These are phyloP conservation scores for Oligia fasciuncula DNA, from an alignment of 2,888 invertebrate species.

Conservation along the genomic window DNA sequence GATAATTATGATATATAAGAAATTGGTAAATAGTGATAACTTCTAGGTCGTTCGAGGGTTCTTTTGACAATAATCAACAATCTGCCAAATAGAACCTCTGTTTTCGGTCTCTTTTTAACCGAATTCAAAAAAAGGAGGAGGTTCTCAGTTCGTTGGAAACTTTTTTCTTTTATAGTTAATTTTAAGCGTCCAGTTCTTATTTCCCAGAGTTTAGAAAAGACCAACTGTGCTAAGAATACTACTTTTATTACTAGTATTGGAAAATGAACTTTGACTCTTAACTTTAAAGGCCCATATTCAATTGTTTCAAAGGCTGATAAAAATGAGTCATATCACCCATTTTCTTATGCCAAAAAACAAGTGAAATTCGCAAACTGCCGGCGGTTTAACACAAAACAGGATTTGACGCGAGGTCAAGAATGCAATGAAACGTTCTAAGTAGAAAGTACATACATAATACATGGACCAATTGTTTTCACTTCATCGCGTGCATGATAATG, in stretches of 20 bases:
- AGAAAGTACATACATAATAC: conserved; percentile 66
- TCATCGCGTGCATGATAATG: conserved; percentile 80
- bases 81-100: not conserved
- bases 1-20: not conserved
- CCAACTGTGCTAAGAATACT: not conserved
- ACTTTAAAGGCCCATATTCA: not conserved
- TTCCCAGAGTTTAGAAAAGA: not conserved
- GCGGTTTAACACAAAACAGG: conserved; percentile 56
- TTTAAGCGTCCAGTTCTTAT: not conserved
- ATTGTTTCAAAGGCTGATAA: not conserved
- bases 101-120: no score
- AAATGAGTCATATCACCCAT: conserved; percentile 4
- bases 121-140: no score
- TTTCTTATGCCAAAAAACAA: conserved; percentile 25
- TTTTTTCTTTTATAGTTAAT: not conserved
- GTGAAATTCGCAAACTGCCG: conserved; percentile 46
- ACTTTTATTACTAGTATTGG: no score
- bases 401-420: conserved; percentile 66
- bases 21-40: not conserved
- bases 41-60: not conserved
- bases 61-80: not conserved
- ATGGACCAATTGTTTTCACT: conserved; percentile 85
- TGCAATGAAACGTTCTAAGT: conserved; percentile 67
- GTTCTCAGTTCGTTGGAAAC: no score
- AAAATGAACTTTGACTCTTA: not conserved